Evolutionary conservation across 2,888 invertebrate genomes (phyloP).

Genomic region (Ellobium chinense): DNA sequence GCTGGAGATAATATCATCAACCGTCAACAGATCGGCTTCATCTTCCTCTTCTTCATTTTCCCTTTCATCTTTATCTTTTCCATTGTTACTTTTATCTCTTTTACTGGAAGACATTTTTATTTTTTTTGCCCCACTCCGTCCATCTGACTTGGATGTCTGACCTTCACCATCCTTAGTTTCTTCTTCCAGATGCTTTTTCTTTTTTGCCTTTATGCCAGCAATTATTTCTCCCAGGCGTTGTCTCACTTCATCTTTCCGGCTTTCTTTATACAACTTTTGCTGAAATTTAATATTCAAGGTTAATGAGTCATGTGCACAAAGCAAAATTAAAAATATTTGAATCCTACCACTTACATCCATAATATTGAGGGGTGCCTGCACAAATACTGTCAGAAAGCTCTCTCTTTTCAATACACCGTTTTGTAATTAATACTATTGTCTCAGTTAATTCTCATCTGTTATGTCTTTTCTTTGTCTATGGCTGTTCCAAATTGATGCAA

Average conservation of each 20-base stretch:
- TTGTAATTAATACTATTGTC: no score
- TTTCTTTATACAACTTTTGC: slow-evolving; percentile 73
- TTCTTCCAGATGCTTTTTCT: slow-evolving; percentile 82
- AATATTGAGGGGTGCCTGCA: no score
- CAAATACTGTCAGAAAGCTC: no score
- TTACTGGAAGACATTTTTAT: not conserved
- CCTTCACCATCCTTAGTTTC: not conserved
- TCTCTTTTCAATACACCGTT: no score
- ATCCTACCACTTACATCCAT: no score
- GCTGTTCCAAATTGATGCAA: no score
- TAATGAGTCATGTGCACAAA: no score
- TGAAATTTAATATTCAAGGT: no score
- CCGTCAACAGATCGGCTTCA: slow-evolving; percentile 80
- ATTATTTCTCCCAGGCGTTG: slow-evolving; percentile 87
- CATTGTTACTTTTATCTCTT: slow-evolving; percentile 1
- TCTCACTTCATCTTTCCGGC: slow-evolving; percentile 80
- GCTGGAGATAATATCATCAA: slow-evolving; percentile 83
- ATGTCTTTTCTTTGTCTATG: no score
- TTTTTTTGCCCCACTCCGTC: not conserved
- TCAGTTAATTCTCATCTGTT: no score
- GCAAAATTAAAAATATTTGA: no score
- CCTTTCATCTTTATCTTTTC: not conserved
- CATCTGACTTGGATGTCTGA: slow-evolving; percentile 54
- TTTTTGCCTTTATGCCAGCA: slow-evolving; percentile 84
- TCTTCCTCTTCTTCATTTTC: slow-evolving; percentile 1